phyloP scores from a whole-genome alignment of 2,888 invertebrate species.

The Apeira syringaria region DNA sequence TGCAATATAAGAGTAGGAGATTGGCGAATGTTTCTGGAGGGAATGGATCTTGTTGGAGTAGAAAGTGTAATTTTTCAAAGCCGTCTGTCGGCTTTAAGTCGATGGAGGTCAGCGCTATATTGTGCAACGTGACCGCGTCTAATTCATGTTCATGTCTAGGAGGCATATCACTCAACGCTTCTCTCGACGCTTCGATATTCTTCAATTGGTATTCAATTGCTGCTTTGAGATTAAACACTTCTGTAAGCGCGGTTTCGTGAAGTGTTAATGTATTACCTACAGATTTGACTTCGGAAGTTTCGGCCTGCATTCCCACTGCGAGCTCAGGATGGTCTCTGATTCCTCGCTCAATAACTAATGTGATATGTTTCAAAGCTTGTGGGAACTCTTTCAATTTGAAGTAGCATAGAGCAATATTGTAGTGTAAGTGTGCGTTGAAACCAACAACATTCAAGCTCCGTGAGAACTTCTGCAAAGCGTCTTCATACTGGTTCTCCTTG shows the following conservation, averaged over 20 bases:
- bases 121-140: constrained; percentile 98
- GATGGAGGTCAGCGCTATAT: constrained; percentile 95
- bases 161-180: constrained; percentile 95
- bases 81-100: constrained; percentile 95
- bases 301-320: constrained; percentile 98
- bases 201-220: constrained; percentile 96
- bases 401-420: constrained; percentile 97
- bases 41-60: constrained; percentile 97
- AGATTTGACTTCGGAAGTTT: constrained; percentile 95
- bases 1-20: constrained; percentile 96
- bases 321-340: constrained; percentile 98
- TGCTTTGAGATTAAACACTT: constrained; percentile 99
- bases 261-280: constrained; percentile 97
- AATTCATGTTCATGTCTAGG: constrained; percentile 98
- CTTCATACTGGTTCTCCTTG: constrained; percentile 93
- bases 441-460: constrained; percentile 94
- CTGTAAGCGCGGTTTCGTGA: constrained; percentile 98
- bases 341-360: constrained; percentile 96
- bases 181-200: constrained; percentile 91
- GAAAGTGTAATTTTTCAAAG: constrained; percentile 92
- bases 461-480: constrained; percentile 95
- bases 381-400: constrained; percentile 97
- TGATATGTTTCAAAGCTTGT: constrained; percentile 95
- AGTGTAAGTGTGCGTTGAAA: constrained; percentile 95
- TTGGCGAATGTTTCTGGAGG: constrained; percentile 99